phyloP scores from a whole-genome alignment of 2,797 vertebrate genomes.

The Peromyscus melanophrys region DNA sequence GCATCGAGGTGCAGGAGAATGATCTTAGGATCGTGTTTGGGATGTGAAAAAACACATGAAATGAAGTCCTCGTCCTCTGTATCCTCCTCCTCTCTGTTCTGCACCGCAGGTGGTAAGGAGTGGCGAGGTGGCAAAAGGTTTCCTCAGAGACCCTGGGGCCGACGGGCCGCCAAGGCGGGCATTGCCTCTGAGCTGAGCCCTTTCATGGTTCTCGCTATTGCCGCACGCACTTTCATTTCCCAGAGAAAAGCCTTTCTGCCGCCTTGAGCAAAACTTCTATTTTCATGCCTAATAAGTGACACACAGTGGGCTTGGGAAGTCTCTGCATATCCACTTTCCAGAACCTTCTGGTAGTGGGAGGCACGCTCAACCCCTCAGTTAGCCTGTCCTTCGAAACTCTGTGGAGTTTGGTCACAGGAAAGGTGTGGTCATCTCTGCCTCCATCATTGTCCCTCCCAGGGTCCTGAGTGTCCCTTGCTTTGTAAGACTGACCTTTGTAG shows the following conservation, averaged over 20 bases:
- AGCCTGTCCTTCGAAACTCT: not conserved
- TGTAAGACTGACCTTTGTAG: not conserved
- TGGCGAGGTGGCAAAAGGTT: not conserved
- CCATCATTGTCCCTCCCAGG: not conserved
- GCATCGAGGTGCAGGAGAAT: rapidly evolving
- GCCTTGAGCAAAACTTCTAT: slow-evolving; percentile 56
- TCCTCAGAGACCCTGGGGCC: slow-evolving; percentile 65
- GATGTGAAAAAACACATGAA: slow-evolving; percentile 55
- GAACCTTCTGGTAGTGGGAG: not conserved
- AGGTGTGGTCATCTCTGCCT: not conserved
- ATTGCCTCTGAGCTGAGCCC: not conserved
- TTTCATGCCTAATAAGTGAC: slow-evolving; percentile 53
- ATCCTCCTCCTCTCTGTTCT: slow-evolving; percentile 71
- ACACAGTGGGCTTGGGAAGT: not conserved
- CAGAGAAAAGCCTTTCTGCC: slow-evolving; percentile 28
- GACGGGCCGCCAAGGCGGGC: not conserved
- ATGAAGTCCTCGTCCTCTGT: not conserved
- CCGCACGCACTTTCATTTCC: not conserved
- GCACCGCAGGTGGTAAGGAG: not conserved
- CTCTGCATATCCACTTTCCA: not conserved
- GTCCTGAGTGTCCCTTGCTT: rapidly evolving
- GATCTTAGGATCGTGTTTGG: slow-evolving; percentile 59
- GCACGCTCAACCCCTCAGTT: rapidly evolving
- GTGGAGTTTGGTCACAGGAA: not conserved
- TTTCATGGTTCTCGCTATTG: not conserved